Evolutionary conservation across 2,113 vertebrate species (phyloP).

Genomic region (Antigone vipio): DNA sequence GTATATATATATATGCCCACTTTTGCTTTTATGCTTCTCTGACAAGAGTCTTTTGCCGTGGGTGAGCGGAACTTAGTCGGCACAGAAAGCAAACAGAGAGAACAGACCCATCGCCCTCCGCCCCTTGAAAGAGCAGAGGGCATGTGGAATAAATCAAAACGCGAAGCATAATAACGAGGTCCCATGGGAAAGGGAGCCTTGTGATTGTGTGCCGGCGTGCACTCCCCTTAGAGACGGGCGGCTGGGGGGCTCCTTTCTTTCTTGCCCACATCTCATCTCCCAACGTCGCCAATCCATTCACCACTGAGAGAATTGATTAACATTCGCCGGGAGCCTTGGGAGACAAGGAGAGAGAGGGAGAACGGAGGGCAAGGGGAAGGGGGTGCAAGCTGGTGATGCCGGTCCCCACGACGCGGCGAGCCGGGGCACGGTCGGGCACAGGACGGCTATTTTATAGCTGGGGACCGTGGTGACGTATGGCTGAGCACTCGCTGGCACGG

Average conservation of each 20-base stretch:
- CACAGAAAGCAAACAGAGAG: conserved; percentile 72
- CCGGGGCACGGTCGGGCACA: conserved; percentile 2
- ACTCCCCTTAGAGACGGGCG: conserved; percentile 48
- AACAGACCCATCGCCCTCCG: conserved; percentile 30
- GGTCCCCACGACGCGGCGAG: conserved; percentile 13
- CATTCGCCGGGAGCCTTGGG: conserved; percentile 64
- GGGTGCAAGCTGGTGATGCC: background rate
- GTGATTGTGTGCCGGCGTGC: conserved; percentile 50
- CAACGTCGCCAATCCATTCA: conserved; percentile 71
- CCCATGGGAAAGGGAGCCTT: conserved; percentile 65
- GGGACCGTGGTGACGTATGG: conserved; percentile 72
- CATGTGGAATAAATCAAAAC: conserved; percentile 77
- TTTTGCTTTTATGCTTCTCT: background rate
- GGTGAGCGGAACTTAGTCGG: conserved; percentile 2
- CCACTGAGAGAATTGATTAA: conserved; percentile 69
- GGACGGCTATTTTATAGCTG: conserved; percentile 75
- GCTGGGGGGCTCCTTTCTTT: conserved; percentile 42
- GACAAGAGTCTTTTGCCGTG: background rate
- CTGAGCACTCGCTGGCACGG: conserved; percentile 72
- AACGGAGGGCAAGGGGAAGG: background rate
- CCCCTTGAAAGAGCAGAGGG: conserved; percentile 57
- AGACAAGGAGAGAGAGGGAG: background rate
- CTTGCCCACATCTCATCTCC: conserved; percentile 59
- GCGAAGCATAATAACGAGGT: conserved; percentile 38
- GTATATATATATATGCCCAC: background rate